A percentile compares a stretch with the other conserved stretches of the same genome.
These are phyloP conservation scores for Enteromius paludinosus DNA, from an alignment of 2,797 vertebrate genomes.

Conservation along the genomic window DNA sequence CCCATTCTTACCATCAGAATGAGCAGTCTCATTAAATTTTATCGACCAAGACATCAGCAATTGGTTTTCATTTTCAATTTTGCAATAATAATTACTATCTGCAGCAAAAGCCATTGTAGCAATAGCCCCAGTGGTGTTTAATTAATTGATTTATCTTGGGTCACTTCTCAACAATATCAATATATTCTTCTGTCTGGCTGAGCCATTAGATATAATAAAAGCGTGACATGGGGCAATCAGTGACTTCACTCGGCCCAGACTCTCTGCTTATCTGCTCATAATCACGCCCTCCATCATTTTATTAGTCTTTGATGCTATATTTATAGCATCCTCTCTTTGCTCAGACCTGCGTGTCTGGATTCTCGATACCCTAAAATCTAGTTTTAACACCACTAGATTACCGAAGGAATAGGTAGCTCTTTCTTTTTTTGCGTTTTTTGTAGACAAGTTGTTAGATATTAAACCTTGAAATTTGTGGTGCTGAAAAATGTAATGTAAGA, in stretches of 20 bases:
- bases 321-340: slow-evolving; percentile 47
- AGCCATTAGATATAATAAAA: slow-evolving; percentile 62
- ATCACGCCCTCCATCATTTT: slow-evolving; percentile 61
- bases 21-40: slow-evolving; percentile 55
- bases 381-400: neutral
- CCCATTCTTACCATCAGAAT: slow-evolving; percentile 34
- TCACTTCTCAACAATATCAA: slow-evolving; percentile 63
- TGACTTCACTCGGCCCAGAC: slow-evolving; percentile 42
- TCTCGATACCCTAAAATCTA: slow-evolving; percentile 33
- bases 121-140: slow-evolving; percentile 47
- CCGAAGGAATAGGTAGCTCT: neutral
- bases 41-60: slow-evolving; percentile 61
- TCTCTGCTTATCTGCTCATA: slow-evolving; percentile 50
- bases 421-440: too few species aligned
- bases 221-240: slow-evolving; percentile 50
- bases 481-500: too few species aligned
- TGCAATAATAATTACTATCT: slow-evolving; percentile 61
- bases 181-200: slow-evolving; percentile 55
- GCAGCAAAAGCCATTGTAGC: slow-evolving; percentile 41
- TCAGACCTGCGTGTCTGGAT: slow-evolving; percentile 36
- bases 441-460: too few species aligned
- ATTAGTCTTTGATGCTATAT: slow-evolving; percentile 56
- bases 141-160: slow-evolving; percentile 65
- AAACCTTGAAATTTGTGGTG: too few species aligned
- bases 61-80: slow-evolving; percentile 67